Evolutionary conservation across 1,140 invertebrate species (phyloP).

Genomic region (Diuraphis noxia): DNA sequence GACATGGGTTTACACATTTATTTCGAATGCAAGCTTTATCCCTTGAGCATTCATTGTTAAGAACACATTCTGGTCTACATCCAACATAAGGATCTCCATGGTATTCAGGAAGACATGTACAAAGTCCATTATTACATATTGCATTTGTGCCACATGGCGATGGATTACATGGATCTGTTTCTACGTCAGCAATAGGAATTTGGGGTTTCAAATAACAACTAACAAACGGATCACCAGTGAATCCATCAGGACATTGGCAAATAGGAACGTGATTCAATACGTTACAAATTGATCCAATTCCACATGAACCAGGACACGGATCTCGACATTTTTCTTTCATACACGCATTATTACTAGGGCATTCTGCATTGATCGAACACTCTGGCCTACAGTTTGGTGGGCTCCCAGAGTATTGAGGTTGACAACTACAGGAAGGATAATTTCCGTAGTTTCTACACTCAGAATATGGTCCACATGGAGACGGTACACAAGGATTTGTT

Average conservation of each 20-base stretch:
- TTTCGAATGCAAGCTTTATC: constrained; percentile 72
- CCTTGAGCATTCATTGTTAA: constrained; percentile 68
- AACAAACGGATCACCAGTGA: constrained; percentile 64
- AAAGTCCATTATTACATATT: constrained; percentile 67
- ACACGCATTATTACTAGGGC: constrained; percentile 59
- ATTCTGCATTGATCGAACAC: constrained; percentile 60
- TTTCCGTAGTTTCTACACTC: constrained; percentile 62
- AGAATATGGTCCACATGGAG: constrained; percentile 65
- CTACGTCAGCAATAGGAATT: constrained; percentile 56
- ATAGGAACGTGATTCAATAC: constrained; percentile 62
- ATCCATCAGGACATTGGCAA: constrained; percentile 61
- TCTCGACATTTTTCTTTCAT: constrained; percentile 60
- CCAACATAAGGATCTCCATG: constrained; percentile 68
- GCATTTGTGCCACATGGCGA: constrained; percentile 75
- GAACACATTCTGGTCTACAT: constrained; percentile 69
- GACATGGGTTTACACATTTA: constrained; percentile 77
- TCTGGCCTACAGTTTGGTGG: constrained; percentile 63
- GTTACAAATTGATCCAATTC: constrained; percentile 62
- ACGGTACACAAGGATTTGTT: constrained; percentile 61
- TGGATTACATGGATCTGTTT: constrained; percentile 65
- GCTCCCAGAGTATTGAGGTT: constrained; percentile 60
- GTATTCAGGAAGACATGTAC: constrained; percentile 67
- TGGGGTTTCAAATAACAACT: constrained; percentile 59
- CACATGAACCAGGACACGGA: constrained; percentile 60
- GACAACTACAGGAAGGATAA: constrained; percentile 60